phyloP scores from a whole-genome alignment of 1,140 invertebrate species.

The Pteromalus puparum region DNA sequence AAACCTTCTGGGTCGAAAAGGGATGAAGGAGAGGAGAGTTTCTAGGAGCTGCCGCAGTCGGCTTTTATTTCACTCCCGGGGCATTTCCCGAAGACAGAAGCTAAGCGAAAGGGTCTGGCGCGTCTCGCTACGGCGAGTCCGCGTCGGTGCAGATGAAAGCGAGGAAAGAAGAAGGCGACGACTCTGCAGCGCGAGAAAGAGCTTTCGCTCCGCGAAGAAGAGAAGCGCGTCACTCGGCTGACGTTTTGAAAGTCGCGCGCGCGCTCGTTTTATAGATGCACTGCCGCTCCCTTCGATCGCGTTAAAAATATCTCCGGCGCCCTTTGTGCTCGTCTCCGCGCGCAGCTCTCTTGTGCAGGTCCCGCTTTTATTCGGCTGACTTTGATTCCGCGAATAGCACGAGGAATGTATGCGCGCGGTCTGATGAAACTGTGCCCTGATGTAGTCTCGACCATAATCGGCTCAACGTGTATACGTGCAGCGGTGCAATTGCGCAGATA shows the following conservation, averaged over 20 bases:
- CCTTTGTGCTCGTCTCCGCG: slow-evolving; percentile 44
- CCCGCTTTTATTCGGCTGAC: background rate
- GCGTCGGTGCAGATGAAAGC: slow-evolving; percentile 33
- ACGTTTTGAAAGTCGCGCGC: slow-evolving; percentile 62
- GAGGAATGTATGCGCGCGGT: background rate
- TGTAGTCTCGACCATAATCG: slow-evolving; percentile 16
- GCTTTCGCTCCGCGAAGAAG: slow-evolving; percentile 50
- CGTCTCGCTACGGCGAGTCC: background rate
- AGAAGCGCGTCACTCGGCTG: slow-evolving; percentile 50
- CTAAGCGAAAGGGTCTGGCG: slow-evolving; percentile 11
- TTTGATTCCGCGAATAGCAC: background rate
- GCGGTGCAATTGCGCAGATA: background rate
- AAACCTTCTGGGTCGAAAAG: background rate
- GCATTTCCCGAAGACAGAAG: slow-evolving; percentile 17
- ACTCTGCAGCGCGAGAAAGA: slow-evolving; percentile 23
- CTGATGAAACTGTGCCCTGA: background rate
- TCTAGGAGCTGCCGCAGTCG: background rate
- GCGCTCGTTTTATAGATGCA: slow-evolving; percentile 55
- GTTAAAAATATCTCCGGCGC: slow-evolving; percentile 61
- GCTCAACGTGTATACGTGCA: background rate
- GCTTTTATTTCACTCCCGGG: background rate
- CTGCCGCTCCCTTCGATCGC: slow-evolving; percentile 42
- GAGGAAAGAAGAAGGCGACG: slow-evolving; percentile 29
- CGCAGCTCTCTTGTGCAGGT: slow-evolving; percentile 1
- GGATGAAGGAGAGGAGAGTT: too few relatives aligned